These are phyloP conservation scores for Zele albiditarsus DNA, from an alignment of 2,888 invertebrate species.

Conservation along the genomic window DNA sequence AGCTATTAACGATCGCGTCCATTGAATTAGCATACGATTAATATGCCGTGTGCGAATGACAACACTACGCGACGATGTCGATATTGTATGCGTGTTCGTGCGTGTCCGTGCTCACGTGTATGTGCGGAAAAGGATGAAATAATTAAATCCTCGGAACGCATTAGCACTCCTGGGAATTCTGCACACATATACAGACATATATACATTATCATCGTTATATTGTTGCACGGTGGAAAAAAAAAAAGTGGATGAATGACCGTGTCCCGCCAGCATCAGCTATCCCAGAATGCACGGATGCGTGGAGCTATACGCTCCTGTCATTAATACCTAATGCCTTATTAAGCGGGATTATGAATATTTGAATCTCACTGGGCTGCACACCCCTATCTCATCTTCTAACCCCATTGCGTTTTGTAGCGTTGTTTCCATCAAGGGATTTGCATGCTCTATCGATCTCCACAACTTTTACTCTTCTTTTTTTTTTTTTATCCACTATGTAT, in stretches of 20 bases:
- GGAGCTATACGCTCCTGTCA: constrained; percentile 32
- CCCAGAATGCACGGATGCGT: constrained; percentile 31
- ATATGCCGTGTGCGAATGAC: constrained; percentile 55
- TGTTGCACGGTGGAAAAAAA: background rate
- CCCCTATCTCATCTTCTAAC: constrained; percentile 44
- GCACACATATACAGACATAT: constrained; percentile 16
- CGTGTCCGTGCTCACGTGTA: constrained; percentile 38
- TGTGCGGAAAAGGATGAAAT: constrained; percentile 53
- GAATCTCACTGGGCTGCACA: constrained; percentile 40
- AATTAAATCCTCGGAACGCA: constrained; percentile 61
- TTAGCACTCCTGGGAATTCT: constrained; percentile 48
- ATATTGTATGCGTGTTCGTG: constrained; percentile 1
- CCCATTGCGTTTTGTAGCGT: constrained; percentile 40
- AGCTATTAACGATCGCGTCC: constrained; percentile 54
- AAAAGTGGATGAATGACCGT: constrained; percentile 37
- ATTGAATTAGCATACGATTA: constrained; percentile 64
- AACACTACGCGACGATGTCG: background rate
- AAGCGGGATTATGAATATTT: constrained; percentile 56
- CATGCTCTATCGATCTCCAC: constrained; percentile 41
- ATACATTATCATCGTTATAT: constrained; percentile 21
- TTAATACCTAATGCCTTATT: constrained; percentile 55
- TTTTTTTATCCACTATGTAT: background rate
- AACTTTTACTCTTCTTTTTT: background rate
- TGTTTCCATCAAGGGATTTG: constrained; percentile 38
- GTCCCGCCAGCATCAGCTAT: constrained; percentile 30